A percentile compares a stretch with the other conserved stretches of the same genome.
Evolutionary conservation across 2,113 vertebrate species (phyloP).

Genomic region (Panthera leo): DNA sequence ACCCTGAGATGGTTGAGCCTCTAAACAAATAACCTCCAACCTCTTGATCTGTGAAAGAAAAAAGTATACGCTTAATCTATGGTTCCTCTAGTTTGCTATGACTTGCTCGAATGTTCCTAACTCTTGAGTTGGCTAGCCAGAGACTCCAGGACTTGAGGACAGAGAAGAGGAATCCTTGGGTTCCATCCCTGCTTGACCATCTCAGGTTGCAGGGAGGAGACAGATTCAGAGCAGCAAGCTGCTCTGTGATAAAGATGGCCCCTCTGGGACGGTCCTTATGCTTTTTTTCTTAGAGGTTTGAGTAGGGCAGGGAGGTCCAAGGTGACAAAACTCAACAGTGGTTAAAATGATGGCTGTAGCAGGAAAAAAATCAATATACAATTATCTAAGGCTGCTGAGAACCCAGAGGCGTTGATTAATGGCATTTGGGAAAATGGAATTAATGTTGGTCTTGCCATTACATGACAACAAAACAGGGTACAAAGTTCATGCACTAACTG

Average conservation of each 20-base stretch:
- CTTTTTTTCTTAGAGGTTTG: conserved; percentile 1
- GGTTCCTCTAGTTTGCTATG: neutral
- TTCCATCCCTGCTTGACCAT: neutral
- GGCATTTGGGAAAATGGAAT: conserved; percentile 91
- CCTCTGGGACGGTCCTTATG: neutral
- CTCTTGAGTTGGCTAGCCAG: neutral
- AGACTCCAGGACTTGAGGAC: neutral
- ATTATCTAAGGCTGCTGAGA: conserved; percentile 84
- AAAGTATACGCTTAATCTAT: neutral
- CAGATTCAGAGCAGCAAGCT: neutral
- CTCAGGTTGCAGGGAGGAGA: neutral
- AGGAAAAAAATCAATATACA: conserved; percentile 57
- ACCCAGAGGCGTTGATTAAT: conserved; percentile 90
- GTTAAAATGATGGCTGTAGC: neutral
- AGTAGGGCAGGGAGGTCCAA: neutral
- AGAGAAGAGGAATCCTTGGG: neutral
- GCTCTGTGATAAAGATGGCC: neutral
- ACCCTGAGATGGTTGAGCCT: neutral
- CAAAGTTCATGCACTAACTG: neutral
- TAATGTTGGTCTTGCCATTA: conserved; percentile 85
- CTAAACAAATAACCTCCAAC: neutral
- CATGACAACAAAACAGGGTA: neutral
- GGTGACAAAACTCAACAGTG: neutral
- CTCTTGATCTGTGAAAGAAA: neutral
- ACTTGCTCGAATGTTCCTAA: neutral